Evolutionary conservation across 1,140 invertebrate species (phyloP), one percentile per base, ranked within the genome.

Genomic region (Diuraphis noxia): DNA sequence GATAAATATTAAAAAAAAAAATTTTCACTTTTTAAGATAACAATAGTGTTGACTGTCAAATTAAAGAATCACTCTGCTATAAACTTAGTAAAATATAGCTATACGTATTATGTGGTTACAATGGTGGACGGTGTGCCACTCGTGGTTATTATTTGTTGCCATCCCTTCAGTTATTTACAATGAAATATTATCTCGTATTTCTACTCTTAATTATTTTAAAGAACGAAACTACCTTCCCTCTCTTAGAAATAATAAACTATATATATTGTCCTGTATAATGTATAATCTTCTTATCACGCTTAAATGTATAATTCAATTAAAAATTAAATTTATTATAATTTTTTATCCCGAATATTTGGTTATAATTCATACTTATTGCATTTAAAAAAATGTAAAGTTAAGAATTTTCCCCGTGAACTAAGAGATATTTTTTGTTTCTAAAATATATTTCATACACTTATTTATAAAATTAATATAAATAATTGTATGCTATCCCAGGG

Each of bases 291-390:
- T 72, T 72, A 72, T 72, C 30, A n/a, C n/a, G 56, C 30, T 72
- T 72, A 72, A 72, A 72, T 72, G 30, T 72, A 72, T 72, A 63
- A 72, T 72, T 72, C 56, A n/a, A 72, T 72, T 72, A 72, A 72
- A 72, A 72, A 72, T 72, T 17, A 13, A n/a, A 63, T 63, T 63
- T 63, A 63, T 63, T n/a, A 63, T 72, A n/a, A n/a, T 19, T 72
- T 72, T 72, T 63, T n/a, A n/a, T 30, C 5, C n/a, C 13, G 30
- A 72, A 72, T 72, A 72, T 72, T 72, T 17, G 4, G n/a, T 72
- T 72, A 72, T 72, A n/a, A 72, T 72, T 72, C n/a, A 72, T 72
- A n/a, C 30, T 72, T 72, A 19, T 72, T 30, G 56, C 34, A 72
- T 72, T 72, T 63, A n/a, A 17, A 72, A 72, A 72, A 72, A 72